A percentile compares a stretch with the other conserved stretches of the same genome.
These are phyloP conservation scores for Leucophenga maculata DNA, from an alignment of 2,888 invertebrate genomes.

Conservation along the genomic window DNA sequence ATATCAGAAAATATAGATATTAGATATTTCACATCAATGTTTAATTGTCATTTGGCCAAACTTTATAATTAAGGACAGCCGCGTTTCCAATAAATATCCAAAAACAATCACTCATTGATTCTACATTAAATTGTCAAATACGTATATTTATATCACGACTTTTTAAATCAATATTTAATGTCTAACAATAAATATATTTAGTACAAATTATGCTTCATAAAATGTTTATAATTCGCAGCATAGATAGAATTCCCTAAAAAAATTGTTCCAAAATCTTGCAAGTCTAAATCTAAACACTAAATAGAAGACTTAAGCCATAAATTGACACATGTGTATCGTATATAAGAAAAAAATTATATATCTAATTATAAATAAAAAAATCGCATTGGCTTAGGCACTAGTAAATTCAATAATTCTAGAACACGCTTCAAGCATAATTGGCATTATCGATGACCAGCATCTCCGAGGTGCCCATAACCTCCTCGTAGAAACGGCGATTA, in stretches of 20 bases:
- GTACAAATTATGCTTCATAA: background rate
- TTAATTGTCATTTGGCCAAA: too few relatives aligned
- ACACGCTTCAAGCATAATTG: conserved; percentile 19
- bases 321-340: background rate
- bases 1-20: too few relatives aligned
- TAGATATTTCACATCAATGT: too few relatives aligned
- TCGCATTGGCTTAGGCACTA: conserved; percentile 51
- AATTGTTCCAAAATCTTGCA: conserved; percentile 17
- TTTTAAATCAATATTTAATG: background rate
- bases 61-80: too few relatives aligned
- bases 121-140: background rate
- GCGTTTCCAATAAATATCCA: conserved; percentile 1
- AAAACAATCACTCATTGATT: conserved; percentile 3
- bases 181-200: background rate
- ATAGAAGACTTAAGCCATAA: conserved; percentile 18
- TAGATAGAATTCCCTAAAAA: conserved; percentile 11
- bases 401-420: conserved; percentile 19
- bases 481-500: conserved; percentile 69
- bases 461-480: conserved; percentile 69
- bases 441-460: conserved; percentile 63
- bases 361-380: conserved; percentile 6
- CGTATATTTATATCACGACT: background rate
- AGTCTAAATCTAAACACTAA: conserved; percentile 15
- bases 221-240: conserved; percentile 2
- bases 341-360: background rate